phyloP scores from a whole-genome alignment of 1,140 invertebrate species.

The Hermatobates lingyangjiaoensis region DNA sequence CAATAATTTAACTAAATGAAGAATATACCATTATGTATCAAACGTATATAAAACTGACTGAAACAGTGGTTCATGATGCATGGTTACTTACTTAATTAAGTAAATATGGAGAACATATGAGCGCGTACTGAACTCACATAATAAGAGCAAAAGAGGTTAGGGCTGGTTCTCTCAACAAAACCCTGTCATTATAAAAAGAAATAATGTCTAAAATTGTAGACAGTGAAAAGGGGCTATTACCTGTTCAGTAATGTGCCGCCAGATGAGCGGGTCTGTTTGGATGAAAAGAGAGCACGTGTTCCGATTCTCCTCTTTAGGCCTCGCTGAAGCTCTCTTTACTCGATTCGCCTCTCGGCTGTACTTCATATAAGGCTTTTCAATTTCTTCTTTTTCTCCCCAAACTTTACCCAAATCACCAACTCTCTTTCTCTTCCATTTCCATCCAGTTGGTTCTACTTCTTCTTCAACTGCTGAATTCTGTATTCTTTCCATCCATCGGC shows the following conservation, averaged over 20 bases:
- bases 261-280: slow-evolving; percentile 93
- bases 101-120: no score
- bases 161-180: no score
- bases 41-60: no score
- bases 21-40: no score
- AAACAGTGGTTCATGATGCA: no score
- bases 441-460: background rate
- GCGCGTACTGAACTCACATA: no score
- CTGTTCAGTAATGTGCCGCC: slow-evolving; percentile 65
- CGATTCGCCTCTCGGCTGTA: slow-evolving; percentile 43
- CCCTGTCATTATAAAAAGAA: no score
- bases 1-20: no score
- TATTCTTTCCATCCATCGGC: slow-evolving; percentile 79
- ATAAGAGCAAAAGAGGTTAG: no score
- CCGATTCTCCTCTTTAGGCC: slow-evolving; percentile 44
- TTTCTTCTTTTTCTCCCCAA: slow-evolving; percentile 6
- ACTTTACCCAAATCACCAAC: background rate
- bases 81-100: no score
- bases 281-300: slow-evolving; percentile 90
- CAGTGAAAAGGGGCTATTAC: slow-evolving; percentile 20
- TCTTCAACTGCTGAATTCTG: slow-evolving; percentile 62
- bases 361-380: slow-evolving; percentile 32
- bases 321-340: slow-evolving; percentile 28
- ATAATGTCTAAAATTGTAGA: background rate
- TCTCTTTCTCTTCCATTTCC: slow-evolving; percentile 13